Evolutionary conservation across 2,888 invertebrate genomes (phyloP).

Genomic region (Anoplius nigerrimus): DNA sequence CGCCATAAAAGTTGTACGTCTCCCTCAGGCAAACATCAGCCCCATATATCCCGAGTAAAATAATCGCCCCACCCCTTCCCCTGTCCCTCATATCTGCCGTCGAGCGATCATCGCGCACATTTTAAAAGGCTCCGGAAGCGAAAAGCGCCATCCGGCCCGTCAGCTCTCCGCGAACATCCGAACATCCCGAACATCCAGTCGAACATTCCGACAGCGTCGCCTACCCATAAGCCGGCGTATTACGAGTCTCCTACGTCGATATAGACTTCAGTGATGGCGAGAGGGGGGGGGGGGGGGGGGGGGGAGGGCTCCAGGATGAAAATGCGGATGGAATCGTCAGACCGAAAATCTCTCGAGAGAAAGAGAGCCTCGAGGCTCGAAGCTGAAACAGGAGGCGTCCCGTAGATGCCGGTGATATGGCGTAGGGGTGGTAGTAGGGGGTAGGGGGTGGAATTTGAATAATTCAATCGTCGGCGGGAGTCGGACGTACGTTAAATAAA

Average conservation of each 20-base stretch:
- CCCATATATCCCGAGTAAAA: too few relatives aligned
- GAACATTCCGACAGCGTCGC: background rate
- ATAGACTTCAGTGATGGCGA: background rate
- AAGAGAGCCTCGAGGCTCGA: conserved; percentile 7
- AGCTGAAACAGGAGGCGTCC: background rate
- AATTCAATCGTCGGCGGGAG: conserved; percentile 62
- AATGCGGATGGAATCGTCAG: conserved; percentile 40
- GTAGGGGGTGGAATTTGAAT: conserved; percentile 63
- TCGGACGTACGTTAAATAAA: conserved; percentile 66
- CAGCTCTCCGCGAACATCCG: too few relatives aligned
- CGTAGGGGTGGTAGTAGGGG: background rate
- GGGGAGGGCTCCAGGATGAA: conserved; percentile 16
- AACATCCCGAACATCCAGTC: too few relatives aligned
- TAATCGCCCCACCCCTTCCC: too few relatives aligned
- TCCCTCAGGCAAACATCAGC: too few relatives aligned
- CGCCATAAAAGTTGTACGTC: too few relatives aligned
- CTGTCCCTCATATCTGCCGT: too few relatives aligned
- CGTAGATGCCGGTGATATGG: background rate
- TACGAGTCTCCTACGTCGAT: background rate
- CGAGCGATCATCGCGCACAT: too few relatives aligned
- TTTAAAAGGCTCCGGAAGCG: too few relatives aligned
- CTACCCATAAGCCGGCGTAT: background rate
- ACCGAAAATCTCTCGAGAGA: conserved; percentile 45
- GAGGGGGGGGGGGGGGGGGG: background rate
- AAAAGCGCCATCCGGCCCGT: too few relatives aligned